Evolutionary conservation across 2,888 invertebrate genomes (phyloP).

Genomic region (Tribolium freemani): DNA sequence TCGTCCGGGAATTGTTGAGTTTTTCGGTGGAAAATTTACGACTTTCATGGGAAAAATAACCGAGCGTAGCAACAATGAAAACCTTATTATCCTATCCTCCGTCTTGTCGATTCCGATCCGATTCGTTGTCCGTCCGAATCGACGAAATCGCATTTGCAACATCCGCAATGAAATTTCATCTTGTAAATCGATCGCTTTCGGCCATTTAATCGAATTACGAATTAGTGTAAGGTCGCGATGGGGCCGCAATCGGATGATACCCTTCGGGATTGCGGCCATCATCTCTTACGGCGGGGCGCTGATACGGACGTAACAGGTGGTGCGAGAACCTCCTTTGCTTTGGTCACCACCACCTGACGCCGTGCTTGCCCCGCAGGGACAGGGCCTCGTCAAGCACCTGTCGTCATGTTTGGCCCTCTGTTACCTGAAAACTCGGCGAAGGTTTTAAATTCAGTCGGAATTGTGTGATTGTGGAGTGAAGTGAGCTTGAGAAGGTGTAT

Average conservation of each 20-base stretch:
- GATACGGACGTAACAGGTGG: constrained; percentile 43
- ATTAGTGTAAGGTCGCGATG: not conserved
- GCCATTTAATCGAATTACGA: not conserved
- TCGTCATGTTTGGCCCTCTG: constrained; percentile 37
- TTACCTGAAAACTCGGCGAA: constrained; percentile 36
- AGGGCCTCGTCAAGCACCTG: constrained; percentile 49
- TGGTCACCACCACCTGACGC: constrained; percentile 51
- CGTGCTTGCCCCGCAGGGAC: constrained; percentile 46
- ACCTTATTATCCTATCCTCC: not conserved
- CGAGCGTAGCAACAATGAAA: not conserved
- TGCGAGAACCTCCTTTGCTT: constrained; percentile 30
- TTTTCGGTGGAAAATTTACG: too few relatives aligned
- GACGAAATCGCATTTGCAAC: constrained; percentile 65
- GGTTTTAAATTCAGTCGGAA: constrained; percentile 33
- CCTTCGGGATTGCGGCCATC: not conserved
- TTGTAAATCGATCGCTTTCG: not conserved
- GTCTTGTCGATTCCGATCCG: constrained; percentile 5
- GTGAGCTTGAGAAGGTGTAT: not conserved
- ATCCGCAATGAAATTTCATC: constrained; percentile 34
- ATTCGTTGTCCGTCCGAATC: constrained; percentile 10
- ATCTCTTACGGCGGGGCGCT: constrained; percentile 9
- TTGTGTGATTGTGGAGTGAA: constrained; percentile 22
- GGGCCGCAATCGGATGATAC: not conserved
- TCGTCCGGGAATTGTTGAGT: too few relatives aligned
- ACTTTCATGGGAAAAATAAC: too few relatives aligned